These are phyloP conservation scores for Cynopterus brachyotis DNA, from an alignment of 2,113 vertebrate species.

Conservation along the genomic window DNA sequence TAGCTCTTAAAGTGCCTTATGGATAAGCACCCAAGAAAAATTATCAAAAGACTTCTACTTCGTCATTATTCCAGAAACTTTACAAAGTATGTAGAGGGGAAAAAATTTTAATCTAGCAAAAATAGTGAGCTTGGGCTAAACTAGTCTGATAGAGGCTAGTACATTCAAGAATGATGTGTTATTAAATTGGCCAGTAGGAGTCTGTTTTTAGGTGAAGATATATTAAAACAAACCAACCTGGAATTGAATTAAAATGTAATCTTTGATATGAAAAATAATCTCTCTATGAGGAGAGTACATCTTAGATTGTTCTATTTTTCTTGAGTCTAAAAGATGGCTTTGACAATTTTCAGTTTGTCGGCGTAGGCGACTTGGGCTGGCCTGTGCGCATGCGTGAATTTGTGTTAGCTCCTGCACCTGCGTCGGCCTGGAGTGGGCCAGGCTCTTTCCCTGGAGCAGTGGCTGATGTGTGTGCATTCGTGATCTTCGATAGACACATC, in stretches of 20 bases:
- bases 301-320: not conserved
- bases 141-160: not conserved
- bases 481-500: not conserved
- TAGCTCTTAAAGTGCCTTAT: not conserved
- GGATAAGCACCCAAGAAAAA: not conserved
- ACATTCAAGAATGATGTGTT: not conserved
- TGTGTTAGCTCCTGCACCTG: fast-evolving
- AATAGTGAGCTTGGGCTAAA: not conserved
- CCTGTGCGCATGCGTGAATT: too few species aligned
- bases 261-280: not conserved
- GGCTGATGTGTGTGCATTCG: fast-evolving
- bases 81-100: not conserved
- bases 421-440: too few species aligned
- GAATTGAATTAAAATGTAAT: constrained; percentile 19
- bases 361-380: not conserved
- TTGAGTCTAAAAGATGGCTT: not conserved
- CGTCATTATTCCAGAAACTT: not conserved
- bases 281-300: not conserved
- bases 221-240: not conserved
- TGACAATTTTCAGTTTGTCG: not conserved
- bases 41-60: not conserved
- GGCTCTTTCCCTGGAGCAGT: not conserved
- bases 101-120: not conserved
- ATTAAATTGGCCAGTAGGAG: not conserved
- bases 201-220: not conserved